These are phyloP conservation scores for Acronicta alni DNA, from an alignment of 2,888 invertebrate species.

Conservation along the genomic window DNA sequence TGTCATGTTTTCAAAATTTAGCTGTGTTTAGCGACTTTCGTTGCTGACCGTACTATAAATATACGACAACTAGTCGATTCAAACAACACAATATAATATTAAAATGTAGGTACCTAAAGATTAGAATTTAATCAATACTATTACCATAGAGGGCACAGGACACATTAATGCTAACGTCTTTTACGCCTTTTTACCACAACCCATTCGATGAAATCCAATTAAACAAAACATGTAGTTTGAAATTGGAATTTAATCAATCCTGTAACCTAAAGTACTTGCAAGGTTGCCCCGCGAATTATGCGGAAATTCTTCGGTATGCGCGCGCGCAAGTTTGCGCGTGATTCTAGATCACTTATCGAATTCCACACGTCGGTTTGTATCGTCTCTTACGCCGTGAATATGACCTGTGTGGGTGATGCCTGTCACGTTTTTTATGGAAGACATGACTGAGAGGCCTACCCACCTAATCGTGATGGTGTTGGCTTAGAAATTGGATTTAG, in stretches of 20 bases:
- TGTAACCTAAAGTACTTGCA: slow-evolving; percentile 13
- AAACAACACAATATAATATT: too few species aligned
- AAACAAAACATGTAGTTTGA: neutral
- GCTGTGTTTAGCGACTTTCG: too few species aligned
- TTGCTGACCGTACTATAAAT: too few species aligned
- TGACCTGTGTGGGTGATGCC: slow-evolving; percentile 27
- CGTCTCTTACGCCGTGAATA: slow-evolving; percentile 31
- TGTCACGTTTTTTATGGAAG: slow-evolving; percentile 50
- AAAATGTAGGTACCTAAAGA: too few species aligned
- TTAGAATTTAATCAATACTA: too few species aligned
- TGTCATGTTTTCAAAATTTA: too few species aligned
- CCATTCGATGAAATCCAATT: neutral
- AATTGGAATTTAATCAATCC: slow-evolving; percentile 9
- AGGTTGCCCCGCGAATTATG: slow-evolving; percentile 50
- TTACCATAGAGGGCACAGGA: too few species aligned
- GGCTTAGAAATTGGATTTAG: neutral
- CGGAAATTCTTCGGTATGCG: slow-evolving; percentile 60
- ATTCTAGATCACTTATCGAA: slow-evolving; percentile 64
- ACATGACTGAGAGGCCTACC: slow-evolving; percentile 24
- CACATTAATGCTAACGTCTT: neutral
- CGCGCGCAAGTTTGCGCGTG: slow-evolving; percentile 46
- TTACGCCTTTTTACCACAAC: neutral
- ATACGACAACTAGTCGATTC: too few species aligned
- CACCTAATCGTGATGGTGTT: slow-evolving; percentile 13
- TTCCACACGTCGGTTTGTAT: slow-evolving; percentile 48